These are phyloP conservation scores for Rhea pennata DNA, from an alignment of 2,113 vertebrate genomes.

Conservation along the genomic window DNA sequence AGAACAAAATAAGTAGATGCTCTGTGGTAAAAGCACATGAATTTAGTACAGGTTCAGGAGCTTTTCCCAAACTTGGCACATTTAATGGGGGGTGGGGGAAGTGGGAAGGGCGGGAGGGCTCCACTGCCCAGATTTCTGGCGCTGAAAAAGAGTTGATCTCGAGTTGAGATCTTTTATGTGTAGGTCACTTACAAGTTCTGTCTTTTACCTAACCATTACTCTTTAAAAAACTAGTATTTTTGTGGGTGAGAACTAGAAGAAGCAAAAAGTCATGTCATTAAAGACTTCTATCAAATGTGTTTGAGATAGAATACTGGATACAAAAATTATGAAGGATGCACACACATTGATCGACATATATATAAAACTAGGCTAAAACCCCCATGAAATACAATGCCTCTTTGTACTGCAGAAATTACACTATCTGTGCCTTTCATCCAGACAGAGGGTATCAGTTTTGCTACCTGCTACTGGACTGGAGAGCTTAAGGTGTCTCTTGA, in stretches of 20 bases:
- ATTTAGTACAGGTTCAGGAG: not conserved
- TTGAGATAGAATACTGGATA: not conserved
- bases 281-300: not conserved
- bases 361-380: not conserved
- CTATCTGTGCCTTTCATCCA: not conserved
- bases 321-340: not conserved
- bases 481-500: constrained; percentile 85
- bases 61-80: not conserved
- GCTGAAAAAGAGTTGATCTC: not conserved
- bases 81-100: no score
- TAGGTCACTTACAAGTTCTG: not conserved
- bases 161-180: not conserved
- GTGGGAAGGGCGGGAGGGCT: no score
- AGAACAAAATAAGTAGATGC: not conserved
- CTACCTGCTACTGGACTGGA: constrained; percentile 88
- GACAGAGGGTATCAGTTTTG: not conserved
- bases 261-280: not conserved
- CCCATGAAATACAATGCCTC: not conserved
- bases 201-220: not conserved
- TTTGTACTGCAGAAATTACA: not conserved
- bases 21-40: not conserved
- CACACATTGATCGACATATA: accelerated
- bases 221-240: not conserved
- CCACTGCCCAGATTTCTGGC: not conserved
- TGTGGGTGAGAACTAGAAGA: not conserved